These are phyloP conservation scores for Hydrolagus colliei DNA, from an alignment of 2,797 vertebrate genomes.

Conservation along the genomic window DNA sequence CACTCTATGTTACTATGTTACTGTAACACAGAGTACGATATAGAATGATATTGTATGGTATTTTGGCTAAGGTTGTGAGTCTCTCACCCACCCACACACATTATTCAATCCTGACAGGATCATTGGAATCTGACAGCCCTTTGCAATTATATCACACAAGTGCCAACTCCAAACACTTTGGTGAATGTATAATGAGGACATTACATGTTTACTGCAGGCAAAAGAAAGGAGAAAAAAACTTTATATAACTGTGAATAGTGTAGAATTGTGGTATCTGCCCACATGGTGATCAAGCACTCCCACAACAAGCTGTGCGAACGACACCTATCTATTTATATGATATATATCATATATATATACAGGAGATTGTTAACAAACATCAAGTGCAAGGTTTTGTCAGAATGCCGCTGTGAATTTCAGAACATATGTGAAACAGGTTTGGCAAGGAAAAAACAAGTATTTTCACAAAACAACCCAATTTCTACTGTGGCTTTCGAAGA, in stretches of 20 bases:
- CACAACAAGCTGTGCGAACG: not conserved
- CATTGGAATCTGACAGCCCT: slow-evolving; percentile 25
- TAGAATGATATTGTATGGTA: too few species aligned
- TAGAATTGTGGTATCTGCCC: slow-evolving; percentile 24
- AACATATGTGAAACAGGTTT: not conserved
- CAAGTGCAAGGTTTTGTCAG: not conserved
- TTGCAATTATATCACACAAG: slow-evolving; percentile 29
- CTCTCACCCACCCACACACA: slow-evolving; percentile 28
- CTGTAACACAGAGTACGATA: too few species aligned
- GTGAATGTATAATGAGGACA: slow-evolving; percentile 19
- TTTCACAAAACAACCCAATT: too few species aligned
- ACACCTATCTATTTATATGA: not conserved
- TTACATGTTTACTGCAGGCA: slow-evolving; percentile 23
- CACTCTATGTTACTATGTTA: too few species aligned
- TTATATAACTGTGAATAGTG: slow-evolving; percentile 28
- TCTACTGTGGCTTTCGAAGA: too few species aligned
- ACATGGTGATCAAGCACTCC: slow-evolving; percentile 1
- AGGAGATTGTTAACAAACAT: not conserved
- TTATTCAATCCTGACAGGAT: slow-evolving; percentile 26
- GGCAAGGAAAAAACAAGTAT: not conserved
- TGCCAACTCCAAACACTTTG: slow-evolving; percentile 25
- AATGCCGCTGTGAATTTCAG: not conserved
- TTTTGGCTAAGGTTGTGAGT: not conserved
- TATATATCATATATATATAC: too few species aligned
- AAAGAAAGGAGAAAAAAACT: slow-evolving; percentile 29